Evolutionary conservation across 2,113 vertebrate species (phyloP).

Genomic region (Montifringilla adamsi): DNA sequence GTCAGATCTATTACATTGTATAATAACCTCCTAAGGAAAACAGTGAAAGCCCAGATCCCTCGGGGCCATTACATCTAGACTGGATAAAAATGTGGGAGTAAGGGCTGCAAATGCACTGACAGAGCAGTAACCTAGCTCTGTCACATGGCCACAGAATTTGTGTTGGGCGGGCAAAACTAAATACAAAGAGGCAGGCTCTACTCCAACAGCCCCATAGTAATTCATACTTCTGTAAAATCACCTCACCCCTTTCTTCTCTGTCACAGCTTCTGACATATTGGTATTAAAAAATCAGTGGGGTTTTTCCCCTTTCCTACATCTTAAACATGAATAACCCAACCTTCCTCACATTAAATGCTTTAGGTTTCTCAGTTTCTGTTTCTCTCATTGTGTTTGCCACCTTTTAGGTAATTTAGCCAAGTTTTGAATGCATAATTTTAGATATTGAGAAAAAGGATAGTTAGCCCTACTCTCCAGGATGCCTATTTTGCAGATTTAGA

Average conservation of each 20-base stretch:
- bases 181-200: background rate
- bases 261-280: background rate
- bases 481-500: background rate
- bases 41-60: background rate
- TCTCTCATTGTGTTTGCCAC: background rate
- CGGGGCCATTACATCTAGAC: background rate
- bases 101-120: background rate
- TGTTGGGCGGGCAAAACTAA: background rate
- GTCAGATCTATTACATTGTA: background rate
- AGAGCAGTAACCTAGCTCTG: background rate
- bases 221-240: background rate
- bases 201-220: background rate
- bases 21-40: slow-evolving; percentile 7
- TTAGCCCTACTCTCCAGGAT: background rate
- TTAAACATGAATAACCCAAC: background rate
- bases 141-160: background rate
- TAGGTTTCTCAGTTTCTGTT: background rate
- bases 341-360: background rate
- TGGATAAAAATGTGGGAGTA: background rate
- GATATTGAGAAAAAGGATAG: background rate
- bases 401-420: background rate
- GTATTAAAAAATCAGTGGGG: background rate
- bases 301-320: background rate
- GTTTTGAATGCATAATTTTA: background rate
- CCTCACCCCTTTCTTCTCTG: background rate